Percentiles rank a stretch among this genome's conserved stretches.
phyloP scores from a whole-genome alignment of 2,797 vertebrate species.

The Chromobotia macracanthus region DNA sequence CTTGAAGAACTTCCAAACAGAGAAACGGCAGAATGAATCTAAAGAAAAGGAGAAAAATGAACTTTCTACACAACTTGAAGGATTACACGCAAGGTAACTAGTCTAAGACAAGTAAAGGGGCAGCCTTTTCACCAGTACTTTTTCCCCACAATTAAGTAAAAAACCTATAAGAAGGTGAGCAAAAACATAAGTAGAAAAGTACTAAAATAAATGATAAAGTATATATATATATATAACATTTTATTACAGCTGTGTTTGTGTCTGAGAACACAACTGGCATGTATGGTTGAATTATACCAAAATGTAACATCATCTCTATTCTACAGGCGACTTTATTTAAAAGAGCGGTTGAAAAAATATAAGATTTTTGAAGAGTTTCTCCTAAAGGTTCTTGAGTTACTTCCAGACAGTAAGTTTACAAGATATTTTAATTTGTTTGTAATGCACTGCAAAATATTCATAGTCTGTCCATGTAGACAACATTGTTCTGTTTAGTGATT shows the following conservation, averaged over 20 bases:
- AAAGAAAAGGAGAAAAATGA: constrained; percentile 72
- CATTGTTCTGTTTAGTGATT: background rate
- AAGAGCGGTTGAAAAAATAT: constrained; percentile 72
- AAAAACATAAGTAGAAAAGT: too few species aligned
- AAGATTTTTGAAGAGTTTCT: constrained; percentile 79
- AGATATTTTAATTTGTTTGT: constrained; percentile 2
- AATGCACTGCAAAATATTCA: background rate
- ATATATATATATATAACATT: too few species aligned
- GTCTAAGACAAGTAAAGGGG: background rate
- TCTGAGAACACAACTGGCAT: too few species aligned
- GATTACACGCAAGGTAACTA: constrained; percentile 69
- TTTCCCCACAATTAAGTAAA: too few species aligned
- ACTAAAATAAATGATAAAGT: too few species aligned
- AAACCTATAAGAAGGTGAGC: too few species aligned
- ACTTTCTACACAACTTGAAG: constrained; percentile 68
- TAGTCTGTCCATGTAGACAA: background rate
- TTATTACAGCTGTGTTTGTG: too few species aligned
- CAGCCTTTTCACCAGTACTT: too few species aligned
- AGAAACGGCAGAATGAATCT: constrained; percentile 68
- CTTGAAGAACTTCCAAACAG: constrained; percentile 72
- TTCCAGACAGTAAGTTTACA: constrained; percentile 73
- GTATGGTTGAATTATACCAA: background rate
- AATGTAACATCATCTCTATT: constrained; percentile 15
- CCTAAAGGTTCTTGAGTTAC: constrained; percentile 73
- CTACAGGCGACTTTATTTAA: constrained; percentile 73